Conservation (phyloP, 1,140 invertebrate species). For the Sitobion miscanthi region DNA sequence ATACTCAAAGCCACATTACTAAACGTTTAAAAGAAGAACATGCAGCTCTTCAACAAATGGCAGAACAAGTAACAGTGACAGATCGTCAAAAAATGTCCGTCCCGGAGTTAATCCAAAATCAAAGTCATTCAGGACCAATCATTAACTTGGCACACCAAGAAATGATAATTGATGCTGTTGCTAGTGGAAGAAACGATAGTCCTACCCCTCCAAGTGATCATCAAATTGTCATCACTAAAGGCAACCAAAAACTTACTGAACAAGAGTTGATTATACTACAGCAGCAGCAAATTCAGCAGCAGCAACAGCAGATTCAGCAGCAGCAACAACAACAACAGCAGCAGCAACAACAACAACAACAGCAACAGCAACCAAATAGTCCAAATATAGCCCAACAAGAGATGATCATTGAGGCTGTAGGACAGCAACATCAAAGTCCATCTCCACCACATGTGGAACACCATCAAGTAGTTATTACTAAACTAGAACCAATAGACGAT, state of each 20-base stretch:
- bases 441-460: conserved; percentile 41
- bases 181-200: not conserved
- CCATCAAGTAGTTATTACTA: conserved; percentile 49
- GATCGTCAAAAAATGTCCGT: conserved; percentile 57
- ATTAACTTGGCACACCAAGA: conserved; percentile 42
- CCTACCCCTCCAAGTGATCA: conserved; percentile 20
- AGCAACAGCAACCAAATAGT: conserved; percentile 57
- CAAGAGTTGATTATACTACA: conserved; percentile 54
- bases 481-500: conserved; percentile 48
- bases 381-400: conserved; percentile 50
- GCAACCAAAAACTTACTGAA: conserved; percentile 54
- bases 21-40: conserved; percentile 73
- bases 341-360: conserved; percentile 57
- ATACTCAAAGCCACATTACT: conserved; percentile 74
- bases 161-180: conserved; percentile 50
- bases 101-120: conserved; percentile 54
- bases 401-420: conserved; percentile 48
- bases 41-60: conserved; percentile 58
- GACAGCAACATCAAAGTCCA: conserved; percentile 50
- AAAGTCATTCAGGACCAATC: conserved; percentile 47
- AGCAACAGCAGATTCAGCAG: conserved; percentile 55
- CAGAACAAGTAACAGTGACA: conserved; percentile 45
- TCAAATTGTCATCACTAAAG: conserved; percentile 51
- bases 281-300: conserved; percentile 57
- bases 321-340: conserved; percentile 58